These are phyloP conservation scores for Rhinolophus ferrumequinum DNA, from an alignment of 2,113 vertebrate genomes.

Conservation along the genomic window DNA sequence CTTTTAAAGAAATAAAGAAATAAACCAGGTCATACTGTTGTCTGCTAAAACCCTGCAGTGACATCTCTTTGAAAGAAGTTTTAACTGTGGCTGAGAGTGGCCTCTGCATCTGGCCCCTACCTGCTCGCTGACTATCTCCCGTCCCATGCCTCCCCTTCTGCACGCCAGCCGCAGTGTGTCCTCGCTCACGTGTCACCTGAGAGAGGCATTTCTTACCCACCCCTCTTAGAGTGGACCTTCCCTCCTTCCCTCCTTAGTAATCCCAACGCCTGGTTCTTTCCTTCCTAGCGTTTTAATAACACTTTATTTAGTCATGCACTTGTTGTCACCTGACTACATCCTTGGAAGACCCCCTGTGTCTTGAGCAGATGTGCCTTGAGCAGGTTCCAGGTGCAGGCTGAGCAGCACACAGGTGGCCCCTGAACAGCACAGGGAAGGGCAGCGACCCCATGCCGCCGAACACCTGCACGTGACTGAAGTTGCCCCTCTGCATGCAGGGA, in stretches of 20 bases:
- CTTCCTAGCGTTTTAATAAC: neutral
- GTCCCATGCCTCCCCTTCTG: no score
- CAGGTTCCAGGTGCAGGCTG: neutral
- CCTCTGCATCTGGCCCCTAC: neutral
- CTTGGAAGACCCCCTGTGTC: neutral
- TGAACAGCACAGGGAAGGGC: neutral
- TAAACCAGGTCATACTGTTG: neutral
- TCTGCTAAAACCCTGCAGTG: neutral
- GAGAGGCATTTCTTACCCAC: neutral
- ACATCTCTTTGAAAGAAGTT: neutral
- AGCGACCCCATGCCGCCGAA: neutral
- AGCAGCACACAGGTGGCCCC: neutral
- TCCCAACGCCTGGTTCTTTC: neutral
- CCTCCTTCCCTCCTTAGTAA: neutral
- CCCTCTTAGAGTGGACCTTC: neutral
- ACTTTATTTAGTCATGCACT: neutral
- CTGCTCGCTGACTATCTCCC: no score
- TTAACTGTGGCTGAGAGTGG: neutral
- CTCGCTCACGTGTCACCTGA: neutral
- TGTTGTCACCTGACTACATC: neutral
- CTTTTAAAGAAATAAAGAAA: neutral
- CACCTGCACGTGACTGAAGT: neutral
- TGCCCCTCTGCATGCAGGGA: neutral
- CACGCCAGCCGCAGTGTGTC: neutral
- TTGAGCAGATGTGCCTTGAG: neutral